A percentile compares a stretch with the other conserved stretches of the same genome.
phyloP scores from a whole-genome alignment of 2,113 vertebrate species.

The Corythoichthys intestinalis region DNA sequence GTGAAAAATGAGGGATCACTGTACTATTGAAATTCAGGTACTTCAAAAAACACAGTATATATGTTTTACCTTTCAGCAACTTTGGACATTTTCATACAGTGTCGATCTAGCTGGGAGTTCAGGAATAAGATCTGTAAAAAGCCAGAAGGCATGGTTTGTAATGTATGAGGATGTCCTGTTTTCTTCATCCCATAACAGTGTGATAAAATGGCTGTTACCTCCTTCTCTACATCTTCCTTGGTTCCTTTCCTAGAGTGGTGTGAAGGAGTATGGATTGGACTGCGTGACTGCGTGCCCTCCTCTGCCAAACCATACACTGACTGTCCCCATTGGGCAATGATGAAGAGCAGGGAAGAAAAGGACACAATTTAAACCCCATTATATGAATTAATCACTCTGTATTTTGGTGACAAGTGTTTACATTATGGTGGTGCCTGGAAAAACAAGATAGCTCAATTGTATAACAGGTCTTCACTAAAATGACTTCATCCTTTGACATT shows the following conservation, averaged over 20 bases:
- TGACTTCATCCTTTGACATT: too few species aligned
- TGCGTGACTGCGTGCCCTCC: constrained; percentile 84
- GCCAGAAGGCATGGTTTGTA: too few species aligned
- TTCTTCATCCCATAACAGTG: background rate
- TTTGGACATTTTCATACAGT: constrained; percentile 99
- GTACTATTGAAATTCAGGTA: too few species aligned
- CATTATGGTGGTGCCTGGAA: too few species aligned
- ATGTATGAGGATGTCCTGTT: background rate
- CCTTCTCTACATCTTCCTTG: constrained; percentile 90
- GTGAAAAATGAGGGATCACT: too few species aligned
- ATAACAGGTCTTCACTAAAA: too few species aligned
- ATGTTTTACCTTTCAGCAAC: constrained; percentile 89
- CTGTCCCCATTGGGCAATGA: constrained; percentile 54
- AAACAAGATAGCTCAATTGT: too few species aligned
- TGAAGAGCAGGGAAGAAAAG: background rate
- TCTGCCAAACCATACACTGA: constrained; percentile 92
- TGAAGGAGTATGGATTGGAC: constrained; percentile 82
- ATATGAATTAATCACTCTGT: too few species aligned
- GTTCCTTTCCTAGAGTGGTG: constrained; percentile 86
- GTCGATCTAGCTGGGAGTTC: constrained; percentile 90
- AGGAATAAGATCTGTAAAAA: constrained; percentile 86
- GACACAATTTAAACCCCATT: background rate
- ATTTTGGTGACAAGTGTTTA: too few species aligned
- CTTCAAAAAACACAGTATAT: too few species aligned
- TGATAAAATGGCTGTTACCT: constrained; percentile 65